Evolutionary conservation across 2,797 vertebrate genomes (phyloP).

Genomic region (Melanotaenia nigrans): DNA sequence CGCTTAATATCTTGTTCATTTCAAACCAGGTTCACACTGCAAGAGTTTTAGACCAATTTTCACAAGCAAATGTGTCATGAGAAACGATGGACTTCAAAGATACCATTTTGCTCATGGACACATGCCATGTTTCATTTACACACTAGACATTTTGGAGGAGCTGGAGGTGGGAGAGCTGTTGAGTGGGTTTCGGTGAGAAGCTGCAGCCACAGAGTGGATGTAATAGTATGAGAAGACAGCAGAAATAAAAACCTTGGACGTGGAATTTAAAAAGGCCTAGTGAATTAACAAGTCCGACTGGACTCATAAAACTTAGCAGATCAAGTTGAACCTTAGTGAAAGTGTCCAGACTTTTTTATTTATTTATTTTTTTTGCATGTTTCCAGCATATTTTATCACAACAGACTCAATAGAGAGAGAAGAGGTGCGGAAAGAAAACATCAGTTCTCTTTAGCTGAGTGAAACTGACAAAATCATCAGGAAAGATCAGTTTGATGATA

Average conservation of each 20-base stretch:
- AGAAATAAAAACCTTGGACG: background rate
- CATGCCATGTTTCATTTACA: background rate
- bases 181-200: background rate
- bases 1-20: background rate
- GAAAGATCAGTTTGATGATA: background rate
- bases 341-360: too few species aligned
- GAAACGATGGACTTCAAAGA: background rate
- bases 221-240: background rate
- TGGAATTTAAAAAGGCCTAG: background rate
- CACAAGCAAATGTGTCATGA: background rate
- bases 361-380: too few species aligned
- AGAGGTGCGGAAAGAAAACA: too few species aligned
- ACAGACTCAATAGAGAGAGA: too few species aligned
- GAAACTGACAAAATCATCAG: background rate
- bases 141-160: background rate
- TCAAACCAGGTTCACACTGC: background rate
- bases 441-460: too few species aligned
- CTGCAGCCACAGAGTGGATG: background rate
- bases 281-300: background rate
- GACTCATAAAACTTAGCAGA: background rate
- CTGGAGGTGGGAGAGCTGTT: background rate
- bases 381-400: background rate
- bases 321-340: background rate
- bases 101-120: background rate
- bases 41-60: background rate